phyloP scores from a whole-genome alignment of 2,113 vertebrate genomes.

The Casuarius casuarius region DNA sequence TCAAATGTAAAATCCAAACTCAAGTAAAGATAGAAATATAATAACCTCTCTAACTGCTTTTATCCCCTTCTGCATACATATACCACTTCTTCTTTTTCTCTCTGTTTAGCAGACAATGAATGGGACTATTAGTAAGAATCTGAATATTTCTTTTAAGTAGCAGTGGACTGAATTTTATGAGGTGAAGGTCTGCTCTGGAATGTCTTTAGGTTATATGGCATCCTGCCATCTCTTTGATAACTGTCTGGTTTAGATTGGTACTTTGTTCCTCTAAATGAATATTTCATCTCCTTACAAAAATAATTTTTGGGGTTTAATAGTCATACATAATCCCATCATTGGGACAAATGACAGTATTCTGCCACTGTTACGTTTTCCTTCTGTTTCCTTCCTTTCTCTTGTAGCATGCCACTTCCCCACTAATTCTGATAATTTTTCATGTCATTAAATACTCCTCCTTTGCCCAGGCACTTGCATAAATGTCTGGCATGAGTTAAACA shows the following conservation, averaged over 20 bases:
- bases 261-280: background rate
- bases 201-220: background rate
- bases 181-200: background rate
- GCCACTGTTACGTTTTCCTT: background rate
- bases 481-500: background rate
- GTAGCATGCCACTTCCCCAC: background rate
- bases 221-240: background rate
- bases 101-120: background rate
- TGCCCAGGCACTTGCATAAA: background rate
- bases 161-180: background rate
- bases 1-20: background rate
- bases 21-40: background rate
- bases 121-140: background rate
- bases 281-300: background rate
- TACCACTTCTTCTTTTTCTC: background rate
- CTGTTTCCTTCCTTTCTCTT: background rate
- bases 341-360: background rate
- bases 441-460: background rate
- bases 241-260: background rate
- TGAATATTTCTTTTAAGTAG: background rate
- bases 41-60: background rate
- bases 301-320: background rate
- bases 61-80: background rate
- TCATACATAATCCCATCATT: background rate
- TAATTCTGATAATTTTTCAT: constrained; percentile 3